Evolutionary conservation across 2,797 vertebrate genomes (phyloP).

Genomic region (Sparus aurata): DNA sequence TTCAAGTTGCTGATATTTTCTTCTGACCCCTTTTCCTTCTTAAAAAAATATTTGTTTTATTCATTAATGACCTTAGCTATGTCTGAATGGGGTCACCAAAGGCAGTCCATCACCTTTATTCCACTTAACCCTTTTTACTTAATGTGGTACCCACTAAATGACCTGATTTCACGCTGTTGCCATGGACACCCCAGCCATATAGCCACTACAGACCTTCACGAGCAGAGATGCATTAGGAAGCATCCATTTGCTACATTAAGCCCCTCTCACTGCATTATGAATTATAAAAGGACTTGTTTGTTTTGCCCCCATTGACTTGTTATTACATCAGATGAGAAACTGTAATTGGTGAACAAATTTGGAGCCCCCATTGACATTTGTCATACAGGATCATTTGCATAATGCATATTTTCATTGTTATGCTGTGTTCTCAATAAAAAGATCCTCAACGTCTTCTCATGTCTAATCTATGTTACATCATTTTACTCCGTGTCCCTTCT

Average conservation of each 20-base stretch:
- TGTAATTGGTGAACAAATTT: slow-evolving; percentile 49
- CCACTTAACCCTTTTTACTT: slow-evolving; percentile 55
- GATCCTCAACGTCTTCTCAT: slow-evolving; percentile 9
- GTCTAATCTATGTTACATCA: slow-evolving; percentile 20
- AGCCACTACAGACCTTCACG: slow-evolving; percentile 75
- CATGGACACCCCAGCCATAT: slow-evolving; percentile 82
- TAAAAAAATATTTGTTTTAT: slow-evolving; percentile 1
- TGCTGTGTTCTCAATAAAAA: slow-evolving; percentile 73
- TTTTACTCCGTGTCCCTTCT: background rate
- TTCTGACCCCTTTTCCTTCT: slow-evolving; percentile 9
- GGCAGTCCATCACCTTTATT: slow-evolving; percentile 12
- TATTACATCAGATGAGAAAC: slow-evolving; percentile 52
- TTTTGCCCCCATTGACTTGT: slow-evolving; percentile 29
- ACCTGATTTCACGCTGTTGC: slow-evolving; percentile 73
- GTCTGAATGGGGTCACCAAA: slow-evolving; percentile 20
- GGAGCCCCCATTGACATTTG: slow-evolving; percentile 27
- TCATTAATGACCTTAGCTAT: background rate
- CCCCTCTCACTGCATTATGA: slow-evolving; percentile 52
- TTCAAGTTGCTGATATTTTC: background rate
- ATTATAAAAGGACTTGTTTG: slow-evolving; percentile 46
- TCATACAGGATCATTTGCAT: slow-evolving; percentile 47
- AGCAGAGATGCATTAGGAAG: slow-evolving; percentile 59
- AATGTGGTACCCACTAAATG: slow-evolving; percentile 43
- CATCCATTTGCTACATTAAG: slow-evolving; percentile 55
- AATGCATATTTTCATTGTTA: slow-evolving; percentile 44